Base-by-base conservation (phyloP, 2,113 vertebrate species). In the Ciconia boyciana region DNA sequence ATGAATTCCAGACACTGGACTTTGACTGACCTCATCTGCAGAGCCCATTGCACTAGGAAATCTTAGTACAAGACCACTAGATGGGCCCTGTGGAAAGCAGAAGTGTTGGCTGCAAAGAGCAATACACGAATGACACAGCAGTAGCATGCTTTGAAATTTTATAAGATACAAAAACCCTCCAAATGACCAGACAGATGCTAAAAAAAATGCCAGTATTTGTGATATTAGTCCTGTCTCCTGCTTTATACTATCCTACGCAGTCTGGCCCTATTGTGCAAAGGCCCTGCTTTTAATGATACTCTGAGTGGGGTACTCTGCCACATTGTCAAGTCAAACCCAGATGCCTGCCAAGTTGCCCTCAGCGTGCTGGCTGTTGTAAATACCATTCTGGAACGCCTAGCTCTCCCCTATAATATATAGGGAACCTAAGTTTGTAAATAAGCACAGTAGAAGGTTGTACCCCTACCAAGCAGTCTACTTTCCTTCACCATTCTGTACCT, bases 191-290 rank as follows among this genome's bases (percentile, higher is more conserved):
- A 20, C 4, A 25, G 54, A 34, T 55, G 22, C 31, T 32, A 16
- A 55, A 22, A 16, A 13, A 39, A 29, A 8, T 3, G 2, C 3
- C 49, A n/a, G 3, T 62, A 34, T 89, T 46, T 74, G 15, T 52
- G 6, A 14, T 77, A 31, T 10, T 57, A 48, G 10, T 28, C 22
- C 10, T 44, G 24, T 65, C 29, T 82, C 25, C 25, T 89, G 6
- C 48, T 91, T 60, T 52, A 18, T 64, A 16, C 20, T 44, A 1
- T 28, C 1, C 0, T 60, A 13, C 2, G 3, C 12, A 52, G 12
- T 12, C 55, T 71, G 51, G 24, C 12, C 26, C 13, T 51, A 11
- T 36, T 66, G 46, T 60, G 25, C 43, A 51, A 31, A 64, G 60
- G 14, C 15, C 11, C 39, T 41, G 32, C 44, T 82, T 86, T 43